These are phyloP conservation scores for Blastomussa wellsi DNA, from an alignment of 92 coral and sea anemone species.

Conservation along the genomic window DNA sequence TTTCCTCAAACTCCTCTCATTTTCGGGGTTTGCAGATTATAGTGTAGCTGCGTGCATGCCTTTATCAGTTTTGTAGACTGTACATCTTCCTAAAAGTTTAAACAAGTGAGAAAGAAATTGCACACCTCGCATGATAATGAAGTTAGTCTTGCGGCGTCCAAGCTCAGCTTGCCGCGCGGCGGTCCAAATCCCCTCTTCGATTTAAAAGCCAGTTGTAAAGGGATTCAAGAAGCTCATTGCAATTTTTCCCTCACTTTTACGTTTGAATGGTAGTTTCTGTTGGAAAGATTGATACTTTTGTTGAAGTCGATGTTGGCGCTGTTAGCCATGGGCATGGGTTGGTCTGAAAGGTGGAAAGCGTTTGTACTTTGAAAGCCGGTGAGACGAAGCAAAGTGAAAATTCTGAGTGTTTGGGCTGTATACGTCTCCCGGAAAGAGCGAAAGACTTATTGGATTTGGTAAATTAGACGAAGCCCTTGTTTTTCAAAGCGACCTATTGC, in stretches of 20 bases:
- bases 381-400: not conserved
- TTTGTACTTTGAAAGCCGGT: slow-evolving; percentile 5
- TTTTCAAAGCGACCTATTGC: not conserved
- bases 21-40: not conserved
- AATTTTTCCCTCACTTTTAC: not conserved
- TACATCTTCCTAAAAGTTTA: not conserved
- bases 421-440: not conserved
- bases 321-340: not conserved
- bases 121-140: slow-evolving; percentile 25
- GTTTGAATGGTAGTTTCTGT: not conserved
- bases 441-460: not conserved
- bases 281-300: not conserved
- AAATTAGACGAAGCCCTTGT: not conserved
- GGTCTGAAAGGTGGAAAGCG: slow-evolving; percentile 2
- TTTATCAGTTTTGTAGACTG: not conserved
- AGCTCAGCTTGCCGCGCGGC: slow-evolving; percentile 6
- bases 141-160: not conserved
- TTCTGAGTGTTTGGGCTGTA: not conserved
- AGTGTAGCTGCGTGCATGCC: not conserved
- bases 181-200: not conserved
- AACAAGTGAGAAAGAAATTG: not conserved
- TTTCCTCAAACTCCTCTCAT: not conserved
- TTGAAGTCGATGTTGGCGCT: not conserved
- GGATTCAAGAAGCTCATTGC: not conserved
- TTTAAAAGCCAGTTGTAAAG: not conserved